phyloP scores from a whole-genome alignment of 2,888 invertebrate species.

The Pterostichus niger region DNA sequence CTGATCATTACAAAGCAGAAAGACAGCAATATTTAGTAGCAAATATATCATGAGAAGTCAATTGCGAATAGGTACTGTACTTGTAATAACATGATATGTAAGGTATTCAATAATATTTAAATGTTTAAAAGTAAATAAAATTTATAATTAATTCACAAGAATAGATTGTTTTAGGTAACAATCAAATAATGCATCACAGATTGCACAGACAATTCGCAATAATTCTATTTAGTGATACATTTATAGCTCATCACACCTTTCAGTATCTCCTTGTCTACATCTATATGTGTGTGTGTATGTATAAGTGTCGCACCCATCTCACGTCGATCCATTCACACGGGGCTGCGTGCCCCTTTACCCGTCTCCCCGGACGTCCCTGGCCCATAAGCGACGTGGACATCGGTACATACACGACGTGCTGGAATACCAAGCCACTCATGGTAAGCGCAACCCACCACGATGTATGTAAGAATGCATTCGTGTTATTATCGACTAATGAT shows the following conservation, averaged over 20 bases:
- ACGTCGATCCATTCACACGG: constrained; percentile 70
- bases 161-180: too few relatives aligned
- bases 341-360: constrained; percentile 50
- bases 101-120: too few relatives aligned
- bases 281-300: background rate
- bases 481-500: background rate
- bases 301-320: constrained; percentile 69
- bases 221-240: background rate
- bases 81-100: too few relatives aligned
- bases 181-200: too few relatives aligned
- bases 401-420: background rate
- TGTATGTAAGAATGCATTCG: too few relatives aligned
- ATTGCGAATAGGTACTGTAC: too few relatives aligned
- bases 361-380: constrained; percentile 24
- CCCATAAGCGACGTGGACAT: constrained; percentile 6
- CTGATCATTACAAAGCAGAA: too few relatives aligned
- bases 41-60: too few relatives aligned
- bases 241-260: constrained; percentile 41
- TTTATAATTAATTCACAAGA: too few relatives aligned
- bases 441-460: background rate
- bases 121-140: too few relatives aligned
- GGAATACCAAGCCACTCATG: background rate
- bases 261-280: constrained; percentile 12
- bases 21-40: too few relatives aligned
- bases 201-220: too few relatives aligned